Conservation (phyloP, 2,888 invertebrate genomes). For the Eurytoma adleriae region DNA sequence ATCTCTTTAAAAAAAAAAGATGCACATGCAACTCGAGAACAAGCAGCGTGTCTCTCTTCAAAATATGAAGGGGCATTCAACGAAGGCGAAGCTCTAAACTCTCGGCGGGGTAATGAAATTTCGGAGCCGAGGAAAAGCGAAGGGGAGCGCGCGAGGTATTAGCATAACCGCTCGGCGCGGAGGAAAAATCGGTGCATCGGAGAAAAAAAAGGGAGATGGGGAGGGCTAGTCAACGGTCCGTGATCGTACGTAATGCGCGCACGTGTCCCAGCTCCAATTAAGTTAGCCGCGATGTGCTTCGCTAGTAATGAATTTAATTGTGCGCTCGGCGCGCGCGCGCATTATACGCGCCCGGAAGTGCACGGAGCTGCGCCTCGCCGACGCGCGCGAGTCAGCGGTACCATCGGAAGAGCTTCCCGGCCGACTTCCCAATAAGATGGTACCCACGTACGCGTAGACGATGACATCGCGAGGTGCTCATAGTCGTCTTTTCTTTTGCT, state of each 20-base stretch:
- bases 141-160: neutral
- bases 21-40: too few relatives aligned
- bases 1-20: too few relatives aligned
- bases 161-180: neutral
- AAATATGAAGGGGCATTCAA: too few relatives aligned
- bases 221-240: constrained; percentile 43
- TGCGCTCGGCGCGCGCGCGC: constrained; percentile 37
- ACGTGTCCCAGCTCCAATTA: constrained; percentile 60
- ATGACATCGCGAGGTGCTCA: neutral
- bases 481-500: too few relatives aligned
- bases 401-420: constrained; percentile 7
- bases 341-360: constrained; percentile 51
- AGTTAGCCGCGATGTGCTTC: constrained; percentile 52
- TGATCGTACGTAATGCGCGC: neutral
- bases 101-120: too few relatives aligned
- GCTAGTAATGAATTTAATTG: constrained; percentile 65
- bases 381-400: neutral
- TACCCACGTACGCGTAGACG: too few relatives aligned
- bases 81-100: too few relatives aligned
- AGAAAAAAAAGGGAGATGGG: neutral
- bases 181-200: neutral
- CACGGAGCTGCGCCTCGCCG: constrained; percentile 22
- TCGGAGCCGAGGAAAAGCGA: too few relatives aligned
- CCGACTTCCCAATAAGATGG: neutral
- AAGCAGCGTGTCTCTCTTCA: too few relatives aligned